Conservation (phyloP, 2,888 invertebrate genomes). For the Mimumesa dahlbomi region DNA sequence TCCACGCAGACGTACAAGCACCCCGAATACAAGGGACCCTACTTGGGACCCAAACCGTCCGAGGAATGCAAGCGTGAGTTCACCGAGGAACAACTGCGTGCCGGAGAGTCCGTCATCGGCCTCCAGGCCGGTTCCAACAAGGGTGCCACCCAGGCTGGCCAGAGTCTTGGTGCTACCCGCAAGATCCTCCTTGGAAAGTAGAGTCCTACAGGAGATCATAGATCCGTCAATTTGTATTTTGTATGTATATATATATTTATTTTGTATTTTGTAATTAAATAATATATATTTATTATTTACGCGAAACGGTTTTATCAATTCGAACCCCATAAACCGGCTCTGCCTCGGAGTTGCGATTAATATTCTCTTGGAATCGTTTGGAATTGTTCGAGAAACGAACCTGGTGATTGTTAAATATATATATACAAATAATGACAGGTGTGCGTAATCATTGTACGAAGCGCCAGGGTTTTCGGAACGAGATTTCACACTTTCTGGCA, state of each 20-base stretch:
- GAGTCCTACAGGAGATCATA: conserved; percentile 20
- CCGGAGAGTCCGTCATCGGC: conserved; percentile 94
- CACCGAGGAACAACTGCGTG: conserved; percentile 93
- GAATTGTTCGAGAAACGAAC: too few relatives aligned
- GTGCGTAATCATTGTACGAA: too few relatives aligned
- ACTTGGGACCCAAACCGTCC: conserved; percentile 95
- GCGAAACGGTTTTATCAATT: neutral
- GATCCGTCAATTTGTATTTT: conserved; percentile 37
- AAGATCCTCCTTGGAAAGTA: conserved; percentile 96
- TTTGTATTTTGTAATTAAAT: conserved; percentile 56
- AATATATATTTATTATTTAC: conserved; percentile 45
- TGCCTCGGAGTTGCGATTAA: too few relatives aligned
- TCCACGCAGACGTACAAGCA: conserved; percentile 89
- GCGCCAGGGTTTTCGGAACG: too few relatives aligned
- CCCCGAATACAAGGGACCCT: conserved; percentile 92
- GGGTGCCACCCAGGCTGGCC: conserved; percentile 95
- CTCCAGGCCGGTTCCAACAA: conserved; percentile 98
- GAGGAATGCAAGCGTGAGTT: conserved; percentile 97
- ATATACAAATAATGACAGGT: too few relatives aligned
- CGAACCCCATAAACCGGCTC: neutral
- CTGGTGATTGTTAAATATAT: too few relatives aligned
- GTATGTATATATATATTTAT: conserved; percentile 52
- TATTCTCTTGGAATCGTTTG: neutral
- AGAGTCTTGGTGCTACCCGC: conserved; percentile 93
- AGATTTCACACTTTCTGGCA: too few relatives aligned